Conservation (phyloP, 2,888 invertebrate species). For the Lithosia quadra region DNA sequence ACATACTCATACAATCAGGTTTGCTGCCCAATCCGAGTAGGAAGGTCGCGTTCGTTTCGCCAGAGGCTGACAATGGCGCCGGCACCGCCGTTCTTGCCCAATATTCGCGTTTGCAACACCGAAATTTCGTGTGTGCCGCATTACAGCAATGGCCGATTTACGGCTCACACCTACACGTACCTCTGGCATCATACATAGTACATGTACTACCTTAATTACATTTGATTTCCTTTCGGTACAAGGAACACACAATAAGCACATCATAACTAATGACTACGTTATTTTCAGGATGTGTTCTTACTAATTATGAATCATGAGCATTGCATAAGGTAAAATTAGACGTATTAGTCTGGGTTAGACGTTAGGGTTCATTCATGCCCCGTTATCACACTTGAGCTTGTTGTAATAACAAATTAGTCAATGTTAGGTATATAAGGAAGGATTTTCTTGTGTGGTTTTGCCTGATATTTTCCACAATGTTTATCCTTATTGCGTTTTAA, state of each 20-base stretch:
- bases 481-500: conserved; percentile 41
- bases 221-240: conserved; percentile 31
- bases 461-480: conserved; percentile 42
- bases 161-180: conserved; percentile 51
- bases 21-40: conserved; percentile 80
- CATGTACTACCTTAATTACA: conserved; percentile 34
- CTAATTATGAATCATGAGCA: conserved; percentile 36
- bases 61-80: conserved; percentile 82
- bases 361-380: conserved; percentile 47
- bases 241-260: conserved; percentile 10
- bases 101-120: conserved; percentile 81
- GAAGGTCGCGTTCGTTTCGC: conserved; percentile 83
- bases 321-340: conserved; percentile 44
- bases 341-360: conserved; percentile 18
- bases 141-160: conserved; percentile 75
- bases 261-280: conserved; percentile 4
- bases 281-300: conserved; percentile 34
- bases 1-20: conserved; percentile 74
- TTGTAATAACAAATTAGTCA: conserved; percentile 54
- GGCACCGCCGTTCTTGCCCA: conserved; percentile 76
- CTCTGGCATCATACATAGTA: conserved; percentile 29
- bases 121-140: conserved; percentile 82
- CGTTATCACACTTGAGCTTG: conserved; percentile 36
- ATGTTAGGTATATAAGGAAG: conserved; percentile 38
- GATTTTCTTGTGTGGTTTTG: conserved; percentile 51